Conservation (phyloP, 2,797 vertebrate species). For the Ibycter americanus region DNA sequence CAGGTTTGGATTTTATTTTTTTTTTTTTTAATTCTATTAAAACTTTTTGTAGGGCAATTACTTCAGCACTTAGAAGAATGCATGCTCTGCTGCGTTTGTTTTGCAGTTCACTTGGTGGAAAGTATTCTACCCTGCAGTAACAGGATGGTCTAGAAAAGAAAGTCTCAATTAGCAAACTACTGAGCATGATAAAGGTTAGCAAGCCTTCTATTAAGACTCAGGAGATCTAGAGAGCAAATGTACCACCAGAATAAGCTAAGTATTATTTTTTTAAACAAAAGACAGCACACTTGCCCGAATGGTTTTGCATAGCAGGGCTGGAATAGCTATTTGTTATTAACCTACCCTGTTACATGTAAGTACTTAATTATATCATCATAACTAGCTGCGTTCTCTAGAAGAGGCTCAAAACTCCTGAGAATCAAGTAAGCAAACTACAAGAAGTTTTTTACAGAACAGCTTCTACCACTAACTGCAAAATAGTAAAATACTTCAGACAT, state of each 20-base stretch:
- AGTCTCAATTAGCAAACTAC: conserved; percentile 27
- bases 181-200: background rate
- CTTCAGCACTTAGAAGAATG: background rate
- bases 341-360: background rate
- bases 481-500: background rate
- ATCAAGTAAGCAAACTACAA: background rate
- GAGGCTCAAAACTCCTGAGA: background rate
- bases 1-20: background rate
- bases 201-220: background rate
- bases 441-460: background rate
- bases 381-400: background rate
- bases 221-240: background rate
- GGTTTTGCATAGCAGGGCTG: background rate
- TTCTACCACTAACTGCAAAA: background rate
- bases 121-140: background rate
- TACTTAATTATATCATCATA: background rate
- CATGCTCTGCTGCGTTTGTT: background rate
- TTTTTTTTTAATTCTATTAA: background rate
- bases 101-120: background rate
- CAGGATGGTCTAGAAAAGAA: background rate
- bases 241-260: background rate
- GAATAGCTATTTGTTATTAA: background rate
- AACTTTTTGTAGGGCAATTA: background rate
- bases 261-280: conserved; percentile 21
- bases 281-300: background rate